phyloP scores from a whole-genome alignment of 2,113 vertebrate genomes.

The Catharus minimus region DNA sequence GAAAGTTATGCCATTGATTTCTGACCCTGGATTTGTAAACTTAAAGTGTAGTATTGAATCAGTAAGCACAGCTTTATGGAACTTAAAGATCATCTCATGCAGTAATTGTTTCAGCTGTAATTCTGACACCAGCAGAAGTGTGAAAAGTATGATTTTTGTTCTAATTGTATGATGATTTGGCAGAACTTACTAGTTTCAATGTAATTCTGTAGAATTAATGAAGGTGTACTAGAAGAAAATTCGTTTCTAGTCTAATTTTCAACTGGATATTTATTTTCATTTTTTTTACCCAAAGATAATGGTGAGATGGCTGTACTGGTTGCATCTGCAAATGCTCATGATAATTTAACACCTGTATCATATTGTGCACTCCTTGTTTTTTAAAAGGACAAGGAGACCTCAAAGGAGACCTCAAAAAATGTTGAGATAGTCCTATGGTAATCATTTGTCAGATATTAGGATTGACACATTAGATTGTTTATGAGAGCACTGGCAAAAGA shows the following conservation, averaged over 20 bases:
- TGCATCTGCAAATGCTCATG: not conserved
- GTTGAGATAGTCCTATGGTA: not conserved
- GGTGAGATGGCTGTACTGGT: not conserved
- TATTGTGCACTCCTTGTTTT: not conserved
- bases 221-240: not conserved
- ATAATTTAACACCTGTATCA: not conserved
- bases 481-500: not conserved
- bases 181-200: not conserved
- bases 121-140: not conserved
- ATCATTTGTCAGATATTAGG: not conserved
- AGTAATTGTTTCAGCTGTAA: slow-evolving; percentile 4
- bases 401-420: not conserved
- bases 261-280: not conserved
- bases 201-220: not conserved
- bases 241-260: not conserved
- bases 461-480: not conserved
- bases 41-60: slow-evolving; percentile 55
- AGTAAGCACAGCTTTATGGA: not conserved
- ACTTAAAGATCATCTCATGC: slow-evolving; percentile 11
- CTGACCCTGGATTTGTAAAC: slow-evolving; percentile 53
- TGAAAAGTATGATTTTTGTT: not conserved
- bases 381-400: not conserved
- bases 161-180: not conserved
- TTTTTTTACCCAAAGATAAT: not conserved
- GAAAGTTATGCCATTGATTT: slow-evolving; percentile 67